Evolutionary conservation across 1,140 invertebrate species (phyloP).

Genomic region (Anagrus nilaparvatae): DNA sequence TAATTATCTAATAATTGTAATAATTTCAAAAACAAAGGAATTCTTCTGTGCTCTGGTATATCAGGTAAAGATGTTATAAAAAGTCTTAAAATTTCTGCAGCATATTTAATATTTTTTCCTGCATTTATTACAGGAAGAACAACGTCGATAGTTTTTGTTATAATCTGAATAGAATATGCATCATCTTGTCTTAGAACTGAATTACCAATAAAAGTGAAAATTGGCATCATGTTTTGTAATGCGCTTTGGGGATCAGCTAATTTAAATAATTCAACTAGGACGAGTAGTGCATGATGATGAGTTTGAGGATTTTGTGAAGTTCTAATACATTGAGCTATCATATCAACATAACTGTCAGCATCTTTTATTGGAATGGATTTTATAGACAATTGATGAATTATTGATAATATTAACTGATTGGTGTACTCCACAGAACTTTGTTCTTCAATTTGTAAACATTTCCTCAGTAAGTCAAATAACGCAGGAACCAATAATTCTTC

Average conservation of each 20-base stretch:
- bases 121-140: conserved; percentile 76
- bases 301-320: conserved; percentile 87
- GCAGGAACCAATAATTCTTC: conserved; percentile 54
- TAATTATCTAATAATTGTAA: conserved; percentile 62
- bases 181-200: conserved; percentile 86
- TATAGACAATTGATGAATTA: conserved; percentile 54
- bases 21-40: conserved; percentile 70
- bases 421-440: conserved; percentile 78
- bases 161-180: conserved; percentile 87
- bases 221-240: conserved; percentile 83
- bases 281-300: conserved; percentile 78
- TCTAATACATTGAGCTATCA: conserved; percentile 79
- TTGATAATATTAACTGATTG: conserved; percentile 75
- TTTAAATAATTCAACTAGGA: conserved; percentile 47
- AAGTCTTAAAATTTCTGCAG: conserved; percentile 62
- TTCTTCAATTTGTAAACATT: conserved; percentile 69
- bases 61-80: conserved; percentile 83
- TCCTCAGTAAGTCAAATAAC: conserved; percentile 73
- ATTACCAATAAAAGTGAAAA: conserved; percentile 93
- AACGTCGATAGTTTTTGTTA: conserved; percentile 79
- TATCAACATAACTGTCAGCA: conserved; percentile 65
- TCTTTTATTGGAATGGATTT: conserved; percentile 26
- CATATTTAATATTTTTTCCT: conserved; percentile 40
- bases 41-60: conserved; percentile 78
- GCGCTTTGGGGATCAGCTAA: conserved; percentile 68